phyloP scores from a whole-genome alignment of 2,888 invertebrate species.

The Tridacna crocea region DNA sequence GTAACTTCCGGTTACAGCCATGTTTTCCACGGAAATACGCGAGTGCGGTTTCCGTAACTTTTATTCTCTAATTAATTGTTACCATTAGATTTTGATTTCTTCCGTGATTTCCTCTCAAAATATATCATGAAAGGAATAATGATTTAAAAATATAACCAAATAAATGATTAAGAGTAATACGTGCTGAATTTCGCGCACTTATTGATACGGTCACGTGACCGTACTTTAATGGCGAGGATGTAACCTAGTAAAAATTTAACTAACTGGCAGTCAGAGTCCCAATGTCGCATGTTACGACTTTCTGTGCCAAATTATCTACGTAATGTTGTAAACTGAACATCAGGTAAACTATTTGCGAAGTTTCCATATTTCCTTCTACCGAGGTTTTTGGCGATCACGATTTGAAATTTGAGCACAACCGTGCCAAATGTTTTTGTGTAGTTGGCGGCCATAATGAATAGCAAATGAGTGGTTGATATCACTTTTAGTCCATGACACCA shows the following conservation, averaged over 20 bases:
- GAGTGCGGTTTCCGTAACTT: no score
- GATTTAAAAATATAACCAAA: no score
- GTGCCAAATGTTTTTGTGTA: background rate
- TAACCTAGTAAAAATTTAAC: constrained; percentile 3
- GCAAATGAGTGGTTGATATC: background rate
- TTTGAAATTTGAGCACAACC: constrained; percentile 9
- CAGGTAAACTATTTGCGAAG: constrained; percentile 60
- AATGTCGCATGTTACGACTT: constrained; percentile 37
- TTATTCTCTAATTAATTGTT: no score
- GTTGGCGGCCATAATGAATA: constrained; percentile 31
- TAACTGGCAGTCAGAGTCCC: constrained; percentile 7
- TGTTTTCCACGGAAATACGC: no score
- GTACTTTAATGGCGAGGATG: constrained; percentile 31
- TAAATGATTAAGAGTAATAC: background rate
- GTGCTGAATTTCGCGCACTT: constrained; percentile 43
- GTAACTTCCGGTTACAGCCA: no score
- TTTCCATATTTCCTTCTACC: constrained; percentile 58
- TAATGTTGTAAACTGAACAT: constrained; percentile 34
- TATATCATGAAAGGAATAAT: no score
- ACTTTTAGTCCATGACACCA: no score
- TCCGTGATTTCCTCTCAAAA: no score
- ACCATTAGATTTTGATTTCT: no score
- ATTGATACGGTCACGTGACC: constrained; percentile 48
- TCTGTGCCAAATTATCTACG: constrained; percentile 15
- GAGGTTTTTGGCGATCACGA: constrained; percentile 43